Base-by-base conservation (phyloP, 2,888 invertebrate genomes). In the Latrodectus hesperus region DNA sequence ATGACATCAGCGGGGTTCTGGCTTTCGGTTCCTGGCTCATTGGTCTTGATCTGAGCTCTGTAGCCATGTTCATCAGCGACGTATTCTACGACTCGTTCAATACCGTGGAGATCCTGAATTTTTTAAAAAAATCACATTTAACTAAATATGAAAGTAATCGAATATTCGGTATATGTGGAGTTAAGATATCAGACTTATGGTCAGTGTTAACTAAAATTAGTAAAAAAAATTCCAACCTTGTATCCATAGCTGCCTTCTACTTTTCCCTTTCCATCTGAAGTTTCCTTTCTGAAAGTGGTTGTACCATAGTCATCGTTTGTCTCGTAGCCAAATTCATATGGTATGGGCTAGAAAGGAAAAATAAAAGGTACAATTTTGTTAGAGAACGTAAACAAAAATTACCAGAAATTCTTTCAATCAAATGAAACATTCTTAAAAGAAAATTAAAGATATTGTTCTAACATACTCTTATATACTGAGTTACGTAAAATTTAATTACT, bases 61-160 rank as follows among this genome's bases (percentile, higher is more conserved):
- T 90, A 90, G 52, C 90, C 90, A 71, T 89, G 77, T 77, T 88
- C 87, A 72, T 90, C 90, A 51, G 90, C 90, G 11, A 87, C 73
- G 79, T 90, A 90, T 55, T 89, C 81, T 11, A 90, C 90, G 9
- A 88, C 72, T 72, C 90, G 88, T 60, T 84, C 83, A 51, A 90
- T 75, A 12, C 90, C 90, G 22, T 88, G 55, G 12, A 81, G 82
- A 51, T 89, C 88, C 85, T 86, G 52, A 22, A 22, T 22, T 38
- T 8, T 9, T 65, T 65, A 11, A 38, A 6, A 65, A 65, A 64
- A n/a, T 5, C 17, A n/a, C 17, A 64, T 64, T 64, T 60, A 26
- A 12, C 4, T n/a, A 64, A 64, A 64, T 9, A 64, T 55, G 14
- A 55, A 55, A 55, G 14, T 12, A 16, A 2, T 55, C 6, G 11